Percentiles rank a stretch among this genome's conserved stretches.
Conservation (phyloP, 2,797 vertebrate genomes). For the Pipistrellus pipistrellus region DNA sequence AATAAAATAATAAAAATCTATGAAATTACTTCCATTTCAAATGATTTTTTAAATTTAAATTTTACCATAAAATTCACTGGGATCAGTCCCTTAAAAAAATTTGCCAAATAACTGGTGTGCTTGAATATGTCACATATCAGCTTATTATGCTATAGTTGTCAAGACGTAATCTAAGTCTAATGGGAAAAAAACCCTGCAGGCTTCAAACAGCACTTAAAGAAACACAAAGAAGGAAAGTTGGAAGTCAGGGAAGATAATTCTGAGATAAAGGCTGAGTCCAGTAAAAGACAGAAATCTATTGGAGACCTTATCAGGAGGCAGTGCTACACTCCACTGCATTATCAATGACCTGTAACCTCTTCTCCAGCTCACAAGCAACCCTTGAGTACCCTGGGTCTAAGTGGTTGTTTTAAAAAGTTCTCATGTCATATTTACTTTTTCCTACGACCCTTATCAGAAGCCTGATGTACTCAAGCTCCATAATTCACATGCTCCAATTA, state of each 20-base stretch:
- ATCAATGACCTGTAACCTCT: constrained; percentile 55
- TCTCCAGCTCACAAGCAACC: background rate
- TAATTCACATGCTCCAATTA: constrained; percentile 63
- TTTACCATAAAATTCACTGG: constrained; percentile 51
- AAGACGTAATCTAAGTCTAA: constrained; percentile 36
- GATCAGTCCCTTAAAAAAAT: background rate
- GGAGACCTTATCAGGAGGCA: background rate
- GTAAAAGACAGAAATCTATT: background rate
- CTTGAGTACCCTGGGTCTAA: constrained; percentile 27
- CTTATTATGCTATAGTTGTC: constrained; percentile 49
- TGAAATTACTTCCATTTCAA: background rate
- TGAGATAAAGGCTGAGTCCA: constrained; percentile 48
- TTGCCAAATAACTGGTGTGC: background rate
- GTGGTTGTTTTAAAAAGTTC: constrained; percentile 59
- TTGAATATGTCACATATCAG: constrained; percentile 35
- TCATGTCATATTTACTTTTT: constrained; percentile 61
- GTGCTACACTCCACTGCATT: background rate
- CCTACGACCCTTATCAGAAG: constrained; percentile 52
- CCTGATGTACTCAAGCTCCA: constrained; percentile 10
- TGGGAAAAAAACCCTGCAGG: background rate
- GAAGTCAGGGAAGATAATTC: constrained; percentile 50
- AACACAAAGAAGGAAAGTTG: constrained; percentile 52
- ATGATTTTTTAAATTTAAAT: constrained; percentile 36
- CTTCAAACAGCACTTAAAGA: constrained; percentile 57
- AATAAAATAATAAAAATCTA: constrained; percentile 25